Evolutionary conservation across 2,888 invertebrate genomes (phyloP).

Genomic region (Andricus quercusramuli): DNA sequence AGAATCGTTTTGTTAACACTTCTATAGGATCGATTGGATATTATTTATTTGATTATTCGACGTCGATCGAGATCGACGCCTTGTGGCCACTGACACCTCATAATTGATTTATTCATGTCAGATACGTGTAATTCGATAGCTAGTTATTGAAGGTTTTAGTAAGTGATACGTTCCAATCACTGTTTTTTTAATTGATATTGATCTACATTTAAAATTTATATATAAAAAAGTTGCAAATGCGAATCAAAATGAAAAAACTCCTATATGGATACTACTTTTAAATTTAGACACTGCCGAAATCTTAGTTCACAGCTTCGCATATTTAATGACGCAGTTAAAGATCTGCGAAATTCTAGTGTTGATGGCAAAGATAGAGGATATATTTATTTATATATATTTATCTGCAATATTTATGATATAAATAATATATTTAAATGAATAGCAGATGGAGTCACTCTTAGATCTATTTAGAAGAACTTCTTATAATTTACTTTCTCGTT

Average conservation of each 20-base stretch:
- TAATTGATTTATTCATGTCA: not conserved
- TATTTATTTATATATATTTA: no score
- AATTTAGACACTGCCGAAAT: no score
- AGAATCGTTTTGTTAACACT: not conserved
- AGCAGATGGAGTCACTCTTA: not conserved
- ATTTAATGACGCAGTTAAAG: no score
- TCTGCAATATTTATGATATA: no score
- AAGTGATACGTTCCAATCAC: not conserved
- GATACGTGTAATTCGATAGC: not conserved
- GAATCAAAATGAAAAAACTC: not conserved
- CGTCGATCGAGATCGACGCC: not conserved
- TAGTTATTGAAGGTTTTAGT: not conserved
- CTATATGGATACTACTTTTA: not conserved
- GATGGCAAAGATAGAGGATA: no score
- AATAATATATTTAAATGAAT: not conserved
- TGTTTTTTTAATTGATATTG: not conserved
- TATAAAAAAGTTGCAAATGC: not conserved
- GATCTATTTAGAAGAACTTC: no score
- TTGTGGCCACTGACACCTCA: not conserved
- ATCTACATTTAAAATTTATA: not conserved
- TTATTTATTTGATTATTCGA: not conserved
- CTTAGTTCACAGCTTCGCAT: no score
- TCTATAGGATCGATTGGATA: not conserved
- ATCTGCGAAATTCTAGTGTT: not conserved
- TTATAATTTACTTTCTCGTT: conserved; percentile 42